Evolutionary conservation across 37 sponge, comb jelly and placozoan genomes (phyloP).

Genomic region (Ianthella basta): DNA sequence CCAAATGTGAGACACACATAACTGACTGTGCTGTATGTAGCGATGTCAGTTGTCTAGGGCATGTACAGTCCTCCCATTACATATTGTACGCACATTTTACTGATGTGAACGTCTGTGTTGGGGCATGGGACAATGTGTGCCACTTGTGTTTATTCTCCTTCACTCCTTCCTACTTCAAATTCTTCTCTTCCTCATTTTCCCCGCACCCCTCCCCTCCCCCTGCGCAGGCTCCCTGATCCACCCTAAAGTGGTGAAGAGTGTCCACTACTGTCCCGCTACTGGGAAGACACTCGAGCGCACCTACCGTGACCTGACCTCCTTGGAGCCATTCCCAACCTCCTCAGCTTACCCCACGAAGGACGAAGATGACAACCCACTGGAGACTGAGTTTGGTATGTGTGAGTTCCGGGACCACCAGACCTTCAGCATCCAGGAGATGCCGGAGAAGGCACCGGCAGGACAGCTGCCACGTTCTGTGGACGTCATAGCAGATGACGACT

Average conservation of each 20-base stretch:
- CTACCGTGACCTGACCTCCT: slow-evolving; percentile 94
- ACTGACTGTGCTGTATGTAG: background rate
- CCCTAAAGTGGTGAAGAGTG: slow-evolving; percentile 97
- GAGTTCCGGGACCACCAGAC: slow-evolving; percentile 95
- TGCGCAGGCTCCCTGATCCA: slow-evolving; percentile 75
- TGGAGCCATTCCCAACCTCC: slow-evolving; percentile 84
- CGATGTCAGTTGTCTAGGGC: too few species aligned
- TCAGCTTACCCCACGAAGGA: slow-evolving; percentile 97
- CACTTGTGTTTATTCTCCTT: too few species aligned
- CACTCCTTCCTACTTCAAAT: too few species aligned
- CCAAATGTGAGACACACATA: slow-evolving; percentile 72
- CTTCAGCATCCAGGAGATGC: slow-evolving; percentile 96
- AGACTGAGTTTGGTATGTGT: slow-evolving; percentile 98
- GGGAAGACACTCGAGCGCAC: slow-evolving; percentile 91
- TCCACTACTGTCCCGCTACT: slow-evolving; percentile 98
- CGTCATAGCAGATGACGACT: slow-evolving; percentile 87
- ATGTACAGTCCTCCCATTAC: too few species aligned
- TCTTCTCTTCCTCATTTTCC: background rate
- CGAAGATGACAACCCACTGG: slow-evolving; percentile 95
- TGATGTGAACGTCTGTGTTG: too few species aligned
- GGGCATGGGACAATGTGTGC: too few species aligned
- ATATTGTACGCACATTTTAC: too few species aligned
- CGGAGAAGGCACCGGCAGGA: slow-evolving; percentile 98
- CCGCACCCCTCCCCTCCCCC: background rate
- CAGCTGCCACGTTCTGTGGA: slow-evolving; percentile 98